Evolutionary conservation across 2,797 vertebrate genomes (phyloP), one percentile per base, ranked within the genome.

Genomic region (Petrocephalus schoutedeni): DNA sequence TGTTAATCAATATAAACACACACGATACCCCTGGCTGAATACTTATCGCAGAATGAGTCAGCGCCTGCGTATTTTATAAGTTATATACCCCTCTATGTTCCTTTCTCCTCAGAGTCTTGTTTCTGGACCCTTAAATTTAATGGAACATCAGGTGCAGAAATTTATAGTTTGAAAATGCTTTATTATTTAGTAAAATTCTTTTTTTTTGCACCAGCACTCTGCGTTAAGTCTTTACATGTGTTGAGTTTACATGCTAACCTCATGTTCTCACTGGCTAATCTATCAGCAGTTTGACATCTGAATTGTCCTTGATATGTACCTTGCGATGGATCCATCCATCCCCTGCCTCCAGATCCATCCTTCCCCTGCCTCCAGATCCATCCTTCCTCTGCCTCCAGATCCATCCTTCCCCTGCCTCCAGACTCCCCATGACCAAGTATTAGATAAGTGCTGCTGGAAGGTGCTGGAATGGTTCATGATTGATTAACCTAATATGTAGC

Each of bases 1-100:
- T 91, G 88, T 88, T 89, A 41, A 84, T 89, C 53, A 89, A 89
- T 77, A 82, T 87, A 54, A 64, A 83, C 83, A 86, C 56, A 86
- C 67, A 19, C 51, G 51, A 45, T 67, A 88, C 67, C 51, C 32
- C 12, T 54, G 61, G 59, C 87, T 85, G 85, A 49, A 88, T 74
- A 86, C 36, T 49, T 80, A 36, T 85, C 41, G 4, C 67, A 74
- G 67, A 74, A 41, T 74, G 67, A 74, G 28, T 74, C 56, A 88
- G 28, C 59, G 23, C 57, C 36, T 88, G 10, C 61, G n/a, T 88
- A 41, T 45, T 61, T 41, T 61, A 67, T 61, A 58, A 28, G 16
- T 21, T 84, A 9, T 12, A 84, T 53, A 84, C 45, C 16, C 32
- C 28, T 41, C 56, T 59, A 41, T 59, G 32, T 61, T 86, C 14